phyloP scores from a whole-genome alignment of 2,888 invertebrate genomes.

The Chirona hameri region DNA sequence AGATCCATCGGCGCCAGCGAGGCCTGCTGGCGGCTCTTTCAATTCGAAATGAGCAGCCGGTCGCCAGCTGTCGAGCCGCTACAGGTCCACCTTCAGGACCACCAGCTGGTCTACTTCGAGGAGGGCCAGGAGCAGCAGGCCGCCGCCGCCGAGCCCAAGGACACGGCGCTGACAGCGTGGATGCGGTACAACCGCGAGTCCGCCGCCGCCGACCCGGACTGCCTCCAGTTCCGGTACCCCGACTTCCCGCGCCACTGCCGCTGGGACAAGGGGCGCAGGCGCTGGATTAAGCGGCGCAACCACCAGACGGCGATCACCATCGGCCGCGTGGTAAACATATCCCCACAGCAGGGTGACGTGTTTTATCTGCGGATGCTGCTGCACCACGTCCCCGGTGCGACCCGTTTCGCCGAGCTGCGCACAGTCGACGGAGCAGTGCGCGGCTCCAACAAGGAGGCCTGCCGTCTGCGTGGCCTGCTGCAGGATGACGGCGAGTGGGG shows the following conservation, averaged over 20 bases:
- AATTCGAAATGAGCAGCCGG: neutral
- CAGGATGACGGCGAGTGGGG: conserved; percentile 42
- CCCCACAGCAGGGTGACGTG: neutral
- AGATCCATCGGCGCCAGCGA: neutral
- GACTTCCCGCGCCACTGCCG: neutral
- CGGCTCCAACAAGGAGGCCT: too few species aligned
- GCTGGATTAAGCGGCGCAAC: neutral
- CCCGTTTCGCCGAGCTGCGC: conserved; percentile 40
- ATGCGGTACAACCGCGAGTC: neutral
- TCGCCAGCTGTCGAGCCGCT: neutral
- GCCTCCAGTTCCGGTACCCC: neutral
- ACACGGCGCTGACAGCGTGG: neutral
- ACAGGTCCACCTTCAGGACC: neutral
- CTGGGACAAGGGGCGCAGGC: neutral
- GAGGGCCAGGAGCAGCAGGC: neutral
- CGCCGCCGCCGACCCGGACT: neutral
- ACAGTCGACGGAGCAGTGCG: conserved; percentile 42
- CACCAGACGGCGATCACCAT: neutral
- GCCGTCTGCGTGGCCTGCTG: conserved; percentile 42
- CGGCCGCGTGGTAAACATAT: neutral
- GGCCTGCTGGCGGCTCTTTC: neutral
- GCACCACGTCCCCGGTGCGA: conserved; percentile 41
- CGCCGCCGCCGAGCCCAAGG: neutral
- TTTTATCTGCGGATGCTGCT: conserved; percentile 46
- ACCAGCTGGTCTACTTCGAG: neutral